Percentiles rank a stretch among this genome's conserved stretches.
Evolutionary conservation across 2,888 invertebrate species (phyloP).

Genomic region (Pachydiplax longipennis): DNA sequence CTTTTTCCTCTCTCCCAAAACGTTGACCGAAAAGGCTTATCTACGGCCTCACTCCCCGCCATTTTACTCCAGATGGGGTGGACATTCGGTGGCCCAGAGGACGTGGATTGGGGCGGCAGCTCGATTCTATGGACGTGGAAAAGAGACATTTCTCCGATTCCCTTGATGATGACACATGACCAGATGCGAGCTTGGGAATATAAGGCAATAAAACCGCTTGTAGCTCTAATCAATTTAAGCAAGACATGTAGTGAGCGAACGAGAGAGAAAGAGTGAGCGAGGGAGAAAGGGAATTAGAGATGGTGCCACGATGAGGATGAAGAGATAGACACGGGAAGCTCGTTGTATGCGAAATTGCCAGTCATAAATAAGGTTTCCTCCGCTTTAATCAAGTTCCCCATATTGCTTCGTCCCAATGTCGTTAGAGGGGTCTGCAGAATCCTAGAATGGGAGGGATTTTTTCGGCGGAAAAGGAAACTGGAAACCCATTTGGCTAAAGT

Average conservation of each 20-base stretch:
- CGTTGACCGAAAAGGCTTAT: not conserved
- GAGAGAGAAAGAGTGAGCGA: not conserved
- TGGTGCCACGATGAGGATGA: not conserved
- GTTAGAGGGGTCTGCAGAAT: constrained; percentile 1
- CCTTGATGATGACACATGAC: constrained; percentile 5
- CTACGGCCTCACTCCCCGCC: not conserved
- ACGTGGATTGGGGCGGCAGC: not conserved
- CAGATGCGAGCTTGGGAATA: not conserved
- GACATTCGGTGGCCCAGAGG: not conserved
- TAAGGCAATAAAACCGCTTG: not conserved
- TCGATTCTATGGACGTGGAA: not conserved
- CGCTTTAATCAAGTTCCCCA: constrained; percentile 35
- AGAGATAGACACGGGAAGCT: constrained; percentile 6
- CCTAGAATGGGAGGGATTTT: not conserved
- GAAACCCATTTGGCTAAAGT: not conserved
- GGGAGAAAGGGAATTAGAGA: not conserved
- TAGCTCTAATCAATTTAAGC: not conserved
- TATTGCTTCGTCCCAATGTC: constrained; percentile 13
- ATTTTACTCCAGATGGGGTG: not conserved
- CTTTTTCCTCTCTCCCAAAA: not conserved
- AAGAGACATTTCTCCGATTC: not conserved
- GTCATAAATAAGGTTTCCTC: constrained; percentile 30
- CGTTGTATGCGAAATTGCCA: constrained; percentile 31
- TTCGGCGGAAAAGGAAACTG: not conserved
- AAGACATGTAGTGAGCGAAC: not conserved